Evolutionary conservation across 2,797 vertebrate genomes (phyloP).

Genomic region (Myiotriccus ornatus): DNA sequence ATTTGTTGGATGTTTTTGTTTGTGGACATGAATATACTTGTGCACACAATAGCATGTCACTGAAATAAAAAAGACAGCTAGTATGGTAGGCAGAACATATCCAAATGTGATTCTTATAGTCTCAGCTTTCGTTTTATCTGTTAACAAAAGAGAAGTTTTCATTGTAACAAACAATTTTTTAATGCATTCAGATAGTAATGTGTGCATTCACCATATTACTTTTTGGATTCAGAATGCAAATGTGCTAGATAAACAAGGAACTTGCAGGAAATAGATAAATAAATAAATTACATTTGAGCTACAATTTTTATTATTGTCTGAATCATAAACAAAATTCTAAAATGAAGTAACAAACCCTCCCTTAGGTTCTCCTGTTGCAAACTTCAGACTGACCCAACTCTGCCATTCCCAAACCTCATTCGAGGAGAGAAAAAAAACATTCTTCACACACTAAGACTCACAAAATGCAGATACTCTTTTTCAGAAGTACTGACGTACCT

Average conservation of each 20-base stretch:
- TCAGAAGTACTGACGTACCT: background rate
- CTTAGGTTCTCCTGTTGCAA: background rate
- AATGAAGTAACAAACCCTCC: background rate
- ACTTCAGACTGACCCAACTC: background rate
- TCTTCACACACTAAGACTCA: background rate
- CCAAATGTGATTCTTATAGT: slow-evolving; percentile 59
- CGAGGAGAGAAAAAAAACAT: background rate
- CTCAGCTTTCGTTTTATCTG: slow-evolving; percentile 64
- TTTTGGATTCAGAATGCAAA: background rate
- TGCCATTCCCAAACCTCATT: background rate
- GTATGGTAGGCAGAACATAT: slow-evolving; percentile 61
- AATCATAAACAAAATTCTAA: background rate
- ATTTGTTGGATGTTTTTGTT: slow-evolving; percentile 74
- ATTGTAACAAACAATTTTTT: background rate
- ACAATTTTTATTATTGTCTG: background rate
- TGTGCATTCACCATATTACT: background rate
- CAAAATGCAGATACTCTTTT: background rate
- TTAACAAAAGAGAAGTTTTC: slow-evolving; percentile 20
- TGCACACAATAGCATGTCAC: slow-evolving; percentile 61
- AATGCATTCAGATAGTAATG: background rate
- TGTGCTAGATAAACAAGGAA: background rate
- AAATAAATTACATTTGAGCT: background rate
- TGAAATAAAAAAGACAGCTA: slow-evolving; percentile 58
- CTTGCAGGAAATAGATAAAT: background rate
- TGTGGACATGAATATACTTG: slow-evolving; percentile 67